These are phyloP conservation scores for Synanthedon tipuliformis DNA, from an alignment of 2,888 invertebrate genomes.

Conservation along the genomic window DNA sequence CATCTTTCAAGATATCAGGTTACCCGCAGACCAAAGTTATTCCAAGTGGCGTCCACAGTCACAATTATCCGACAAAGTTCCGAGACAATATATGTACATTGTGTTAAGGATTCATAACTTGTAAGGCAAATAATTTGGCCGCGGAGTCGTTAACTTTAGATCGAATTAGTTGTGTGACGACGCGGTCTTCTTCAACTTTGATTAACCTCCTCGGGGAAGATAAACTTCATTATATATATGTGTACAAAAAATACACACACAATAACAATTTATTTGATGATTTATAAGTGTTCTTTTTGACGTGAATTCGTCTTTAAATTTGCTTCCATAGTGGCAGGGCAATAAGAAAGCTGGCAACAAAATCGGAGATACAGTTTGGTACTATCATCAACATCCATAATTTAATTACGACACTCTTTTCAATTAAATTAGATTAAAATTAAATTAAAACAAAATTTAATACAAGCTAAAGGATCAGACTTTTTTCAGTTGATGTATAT, in stretches of 20 bases:
- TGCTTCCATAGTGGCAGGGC: no score
- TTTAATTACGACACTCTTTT: no score
- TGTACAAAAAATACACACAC: slow-evolving; percentile 4
- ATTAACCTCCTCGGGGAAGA: slow-evolving; percentile 44
- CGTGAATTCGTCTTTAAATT: no score
- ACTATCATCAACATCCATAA: no score
- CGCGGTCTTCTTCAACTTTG: slow-evolving; percentile 38
- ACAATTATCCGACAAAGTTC: slow-evolving; percentile 19
- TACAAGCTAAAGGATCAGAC: no score
- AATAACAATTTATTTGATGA: no score
- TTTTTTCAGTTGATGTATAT: no score
- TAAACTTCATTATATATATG: slow-evolving; percentile 18
- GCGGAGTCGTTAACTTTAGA: slow-evolving; percentile 44
- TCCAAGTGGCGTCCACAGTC: slow-evolving; percentile 15
- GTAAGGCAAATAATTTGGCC: slow-evolving; percentile 46
- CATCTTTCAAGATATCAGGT: slow-evolving; percentile 3
- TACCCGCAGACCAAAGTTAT: slow-evolving; percentile 11
- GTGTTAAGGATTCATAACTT: slow-evolving; percentile 46
- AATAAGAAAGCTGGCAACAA: no score
- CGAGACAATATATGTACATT: slow-evolving; percentile 40
- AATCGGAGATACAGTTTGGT: no score
- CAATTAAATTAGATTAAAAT: no score
- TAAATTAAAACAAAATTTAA: no score
- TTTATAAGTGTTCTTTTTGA: no score
- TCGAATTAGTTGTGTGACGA: slow-evolving; percentile 57